These are phyloP conservation scores for Ophioderma brevispina DNA, from an alignment of 35 echinoderm and acorn worm genomes.

Conservation along the genomic window DNA sequence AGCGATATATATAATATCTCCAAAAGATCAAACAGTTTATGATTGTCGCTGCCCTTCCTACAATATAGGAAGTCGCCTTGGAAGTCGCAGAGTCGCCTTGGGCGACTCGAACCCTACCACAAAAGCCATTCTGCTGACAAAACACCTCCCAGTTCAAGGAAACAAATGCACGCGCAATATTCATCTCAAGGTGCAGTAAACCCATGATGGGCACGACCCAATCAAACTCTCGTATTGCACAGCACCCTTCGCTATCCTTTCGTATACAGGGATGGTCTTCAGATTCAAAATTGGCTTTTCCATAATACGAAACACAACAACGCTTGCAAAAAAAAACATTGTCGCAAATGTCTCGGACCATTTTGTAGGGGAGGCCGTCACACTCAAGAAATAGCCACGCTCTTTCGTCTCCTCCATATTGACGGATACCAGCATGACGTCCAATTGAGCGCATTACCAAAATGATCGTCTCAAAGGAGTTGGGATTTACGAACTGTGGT, in stretches of 20 bases:
- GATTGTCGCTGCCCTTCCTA: neutral
- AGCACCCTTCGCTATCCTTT: neutral
- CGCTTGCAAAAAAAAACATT: neutral
- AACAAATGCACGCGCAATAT: constrained; percentile 7
- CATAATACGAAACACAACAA: neutral
- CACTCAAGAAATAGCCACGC: neutral
- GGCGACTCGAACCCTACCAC: neutral
- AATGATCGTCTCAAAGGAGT: too few relatives aligned
- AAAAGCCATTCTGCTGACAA: neutral
- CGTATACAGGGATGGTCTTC: neutral
- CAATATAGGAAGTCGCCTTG: neutral
- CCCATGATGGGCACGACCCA: constrained; percentile 20
- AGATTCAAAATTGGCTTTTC: neutral
- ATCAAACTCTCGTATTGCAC: neutral
- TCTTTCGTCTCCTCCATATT: too few relatives aligned
- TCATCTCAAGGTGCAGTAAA: constrained; percentile 10
- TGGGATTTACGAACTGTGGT: too few relatives aligned
- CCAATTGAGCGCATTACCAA: too few relatives aligned
- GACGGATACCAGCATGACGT: too few relatives aligned
- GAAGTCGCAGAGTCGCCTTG: too few relatives aligned
- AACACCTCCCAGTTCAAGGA: neutral
- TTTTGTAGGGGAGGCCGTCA: constrained; percentile 22
- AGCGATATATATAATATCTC: neutral
- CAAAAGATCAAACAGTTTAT: neutral
- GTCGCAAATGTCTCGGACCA: constrained; percentile 1